Percentiles rank a stretch among this genome's conserved stretches.
Conservation (phyloP, 1,140 invertebrate species). For the Coelopa frigida region DNA sequence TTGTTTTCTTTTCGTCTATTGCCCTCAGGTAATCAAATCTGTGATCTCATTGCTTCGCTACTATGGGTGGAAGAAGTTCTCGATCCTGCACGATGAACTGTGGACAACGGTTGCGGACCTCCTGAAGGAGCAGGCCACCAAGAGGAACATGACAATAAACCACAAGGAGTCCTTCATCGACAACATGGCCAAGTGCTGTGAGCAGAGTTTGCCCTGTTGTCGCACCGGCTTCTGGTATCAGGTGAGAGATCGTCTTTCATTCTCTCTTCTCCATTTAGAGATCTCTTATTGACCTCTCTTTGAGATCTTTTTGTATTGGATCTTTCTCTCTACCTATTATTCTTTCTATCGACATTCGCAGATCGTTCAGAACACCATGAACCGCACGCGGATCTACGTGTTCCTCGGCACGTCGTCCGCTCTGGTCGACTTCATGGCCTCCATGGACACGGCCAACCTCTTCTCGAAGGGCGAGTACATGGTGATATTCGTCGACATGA, state of each 20-base stretch:
- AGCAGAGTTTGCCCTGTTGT: conserved; percentile 63
- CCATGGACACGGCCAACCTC: conserved; percentile 78
- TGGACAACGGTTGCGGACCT: conserved; percentile 72
- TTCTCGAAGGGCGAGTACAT: conserved; percentile 90
- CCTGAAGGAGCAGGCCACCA: conserved; percentile 61
- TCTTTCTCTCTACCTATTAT: not conserved
- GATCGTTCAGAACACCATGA: conserved; percentile 81
- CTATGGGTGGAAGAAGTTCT: conserved; percentile 91
- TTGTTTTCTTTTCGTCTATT: not conserved
- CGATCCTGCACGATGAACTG: conserved; percentile 78
- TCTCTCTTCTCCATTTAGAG: not conserved
- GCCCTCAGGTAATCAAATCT: conserved; percentile 77
- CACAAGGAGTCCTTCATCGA: conserved; percentile 61
- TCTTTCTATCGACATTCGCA: conserved; percentile 8
- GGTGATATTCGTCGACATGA: conserved; percentile 89
- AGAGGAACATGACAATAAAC: conserved; percentile 74
- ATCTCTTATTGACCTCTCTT: too few relatives aligned
- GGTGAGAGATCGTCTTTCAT: conserved; percentile 18
- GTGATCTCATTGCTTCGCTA: conserved; percentile 81
- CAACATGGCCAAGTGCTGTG: conserved; percentile 62
- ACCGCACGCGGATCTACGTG: conserved; percentile 86
- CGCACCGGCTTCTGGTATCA: conserved; percentile 71
- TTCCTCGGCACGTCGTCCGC: conserved; percentile 75
- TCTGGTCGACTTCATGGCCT: conserved; percentile 82
- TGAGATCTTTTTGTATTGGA: too few relatives aligned